Evolutionary conservation across 2,113 vertebrate genomes (phyloP), one percentile per base, ranked within the genome.

Genomic region (Percopsis transmontana): DNA sequence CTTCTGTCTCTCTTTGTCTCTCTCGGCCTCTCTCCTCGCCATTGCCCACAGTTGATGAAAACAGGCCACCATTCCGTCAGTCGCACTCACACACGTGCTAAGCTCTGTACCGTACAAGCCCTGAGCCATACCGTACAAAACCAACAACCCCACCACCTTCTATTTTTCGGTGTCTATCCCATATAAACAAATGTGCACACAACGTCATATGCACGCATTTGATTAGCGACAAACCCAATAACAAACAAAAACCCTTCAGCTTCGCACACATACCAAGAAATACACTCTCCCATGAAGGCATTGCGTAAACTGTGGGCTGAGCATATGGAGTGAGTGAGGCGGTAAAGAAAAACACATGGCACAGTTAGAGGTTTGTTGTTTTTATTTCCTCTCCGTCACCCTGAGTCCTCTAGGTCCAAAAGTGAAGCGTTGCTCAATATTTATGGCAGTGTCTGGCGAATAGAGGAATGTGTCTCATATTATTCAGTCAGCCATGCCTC

Each of bases 1-100:
- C 72, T 70, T 15, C 68, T 14, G 19, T 53, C 11, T 53, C 53
- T 55, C 53, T 38, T 18, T 55, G n/a, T 55, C 24, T 55, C 23
- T 55, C 24, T 55, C 24, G 27, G 16, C 18, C n/a, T 58, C 55
- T 40, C 53, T 56, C 14, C 3, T 59, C 54, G 24, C 9, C 50
- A 27, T 61, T 66, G 63, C 68, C 63, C 48, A 79, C 72, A 58
- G 72, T 68, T 33, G 44, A 77, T 77, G 82, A 81, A 84, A 85
- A 76, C 58, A 19, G 56, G 68, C 61, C 27, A n/a, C 72, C 81
- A 81, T 86, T 86, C 80, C 77, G 65, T 86, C 81, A 59, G 76
- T 70, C 73, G 77, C 79, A 70, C 73, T 74, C 55, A 18, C 75
- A 71, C 58, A 64, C 33, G 77, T 77, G 75, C 69, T 72, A n/a